Evolutionary conservation across 2,797 vertebrate species (phyloP).

Genomic region (Xenops minutus): DNA sequence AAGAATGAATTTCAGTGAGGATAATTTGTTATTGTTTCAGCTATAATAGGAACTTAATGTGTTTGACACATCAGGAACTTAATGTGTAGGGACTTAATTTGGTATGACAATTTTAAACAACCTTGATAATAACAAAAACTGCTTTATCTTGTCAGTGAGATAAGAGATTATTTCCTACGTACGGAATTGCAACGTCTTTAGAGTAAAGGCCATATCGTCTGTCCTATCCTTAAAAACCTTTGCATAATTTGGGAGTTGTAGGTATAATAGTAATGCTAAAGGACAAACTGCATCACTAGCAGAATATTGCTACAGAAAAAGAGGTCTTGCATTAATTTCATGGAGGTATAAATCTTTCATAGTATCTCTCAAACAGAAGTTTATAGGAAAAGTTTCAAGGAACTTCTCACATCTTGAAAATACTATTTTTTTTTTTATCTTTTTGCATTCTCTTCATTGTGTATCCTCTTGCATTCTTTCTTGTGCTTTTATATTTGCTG

Average conservation of each 20-base stretch:
- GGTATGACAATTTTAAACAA: neutral
- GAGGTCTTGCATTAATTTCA: neutral
- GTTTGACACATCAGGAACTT: neutral
- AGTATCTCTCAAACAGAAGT: neutral
- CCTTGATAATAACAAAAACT: neutral
- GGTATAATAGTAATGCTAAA: neutral
- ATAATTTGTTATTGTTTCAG: neutral
- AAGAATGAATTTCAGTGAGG: neutral
- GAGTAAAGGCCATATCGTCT: neutral
- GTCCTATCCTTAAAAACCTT: neutral
- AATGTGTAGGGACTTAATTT: neutral
- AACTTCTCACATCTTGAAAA: neutral
- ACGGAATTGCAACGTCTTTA: neutral
- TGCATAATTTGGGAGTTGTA: neutral
- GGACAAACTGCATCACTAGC: neutral
- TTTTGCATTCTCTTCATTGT: neutral
- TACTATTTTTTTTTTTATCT: rapidly evolving
- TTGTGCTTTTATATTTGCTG: neutral
- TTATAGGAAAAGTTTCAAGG: neutral
- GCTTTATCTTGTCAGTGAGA: neutral
- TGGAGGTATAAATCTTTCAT: neutral
- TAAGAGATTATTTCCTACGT: neutral
- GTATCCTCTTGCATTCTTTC: neutral
- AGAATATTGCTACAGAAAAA: neutral
- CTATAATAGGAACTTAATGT: neutral